Evolutionary conservation across 1,140 invertebrate species (phyloP).

Genomic region (Theocolax elegans): DNA sequence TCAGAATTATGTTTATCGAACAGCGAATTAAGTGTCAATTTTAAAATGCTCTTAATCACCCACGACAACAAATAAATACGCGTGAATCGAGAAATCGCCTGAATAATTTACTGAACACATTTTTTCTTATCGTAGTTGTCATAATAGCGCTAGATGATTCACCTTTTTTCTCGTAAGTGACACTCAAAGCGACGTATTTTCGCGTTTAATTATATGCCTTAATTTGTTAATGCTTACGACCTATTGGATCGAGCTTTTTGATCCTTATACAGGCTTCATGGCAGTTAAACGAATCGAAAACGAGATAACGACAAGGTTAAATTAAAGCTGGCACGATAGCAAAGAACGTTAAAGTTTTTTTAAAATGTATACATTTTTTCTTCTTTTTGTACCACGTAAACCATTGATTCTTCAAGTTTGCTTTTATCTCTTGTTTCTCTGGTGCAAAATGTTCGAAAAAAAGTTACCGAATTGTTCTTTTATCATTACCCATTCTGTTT

Average conservation of each 20-base stretch:
- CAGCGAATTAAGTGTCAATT: no score
- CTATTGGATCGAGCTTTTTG: background rate
- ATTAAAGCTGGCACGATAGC: conserved; percentile 15
- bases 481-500: background rate
- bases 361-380: no score
- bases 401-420: no score
- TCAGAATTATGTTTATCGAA: no score
- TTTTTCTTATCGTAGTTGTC: conserved; percentile 2
- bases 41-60: background rate
- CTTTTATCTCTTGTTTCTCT: no score
- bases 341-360: conserved; percentile 32
- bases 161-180: no score
- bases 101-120: background rate
- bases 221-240: conserved; percentile 16
- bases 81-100: no score
- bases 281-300: conserved; percentile 17
- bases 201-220: conserved; percentile 16
- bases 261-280: background rate
- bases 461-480: background rate
- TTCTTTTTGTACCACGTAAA: background rate
- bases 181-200: background rate
- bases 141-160: background rate
- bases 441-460: background rate
- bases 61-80: background rate
- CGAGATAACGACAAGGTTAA: conserved; percentile 33